phyloP scores from a whole-genome alignment of 2,888 invertebrate species.

The Sacculina carcini region DNA sequence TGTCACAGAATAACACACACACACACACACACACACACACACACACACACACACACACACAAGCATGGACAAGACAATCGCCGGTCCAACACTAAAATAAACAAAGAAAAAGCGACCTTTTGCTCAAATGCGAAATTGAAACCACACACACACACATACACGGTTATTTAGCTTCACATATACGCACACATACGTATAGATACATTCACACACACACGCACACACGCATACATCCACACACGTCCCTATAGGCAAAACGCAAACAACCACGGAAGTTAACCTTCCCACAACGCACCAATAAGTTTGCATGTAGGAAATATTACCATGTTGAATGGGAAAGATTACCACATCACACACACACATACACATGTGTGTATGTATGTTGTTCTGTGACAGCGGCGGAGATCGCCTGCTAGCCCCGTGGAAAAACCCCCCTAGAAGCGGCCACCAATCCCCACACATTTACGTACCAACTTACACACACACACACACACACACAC shows the following conservation, averaged over 20 bases:
- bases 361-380: neutral
- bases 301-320: too few species aligned
- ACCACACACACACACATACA: neutral
- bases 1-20: too few species aligned
- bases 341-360: too few species aligned
- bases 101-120: too few species aligned
- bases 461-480: neutral
- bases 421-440: neutral
- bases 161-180: neutral
- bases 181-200: neutral
- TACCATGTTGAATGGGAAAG: too few species aligned
- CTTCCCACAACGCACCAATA: too few species aligned
- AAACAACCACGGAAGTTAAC: neutral
- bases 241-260: neutral
- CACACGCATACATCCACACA: neutral
- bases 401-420: neutral
- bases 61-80: too few species aligned
- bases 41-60: neutral
- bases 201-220: neutral
- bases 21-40: neutral
- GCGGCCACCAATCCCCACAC: neutral
- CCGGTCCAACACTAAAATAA: too few species aligned
- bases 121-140: too few species aligned
- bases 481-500: constrained; percentile 1
- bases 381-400: neutral